Evolutionary conservation across 2,888 invertebrate species (phyloP), one percentile per base, ranked within the genome.

Genomic region (Mesochorus sp.): DNA sequence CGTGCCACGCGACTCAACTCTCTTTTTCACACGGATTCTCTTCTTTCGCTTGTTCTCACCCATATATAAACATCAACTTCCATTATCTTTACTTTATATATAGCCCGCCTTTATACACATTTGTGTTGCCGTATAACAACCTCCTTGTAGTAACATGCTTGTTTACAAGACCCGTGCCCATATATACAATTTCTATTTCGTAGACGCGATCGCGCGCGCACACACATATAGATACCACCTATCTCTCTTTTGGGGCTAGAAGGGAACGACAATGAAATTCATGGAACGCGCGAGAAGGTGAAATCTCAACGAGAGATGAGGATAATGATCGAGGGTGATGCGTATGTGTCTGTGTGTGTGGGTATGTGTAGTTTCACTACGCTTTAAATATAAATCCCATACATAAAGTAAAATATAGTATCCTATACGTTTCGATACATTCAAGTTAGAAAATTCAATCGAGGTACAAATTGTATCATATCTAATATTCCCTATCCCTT

Each of bases 21-120:
- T 82, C 84, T 66, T 81, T 80, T 84, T 84, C 84, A 81, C 84
- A 84, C 84, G 84, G 76, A 77, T 59, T 28, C 31, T 74, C 57
- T 53, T 55, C 57, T 57, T 6, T 47, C 14, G 42, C 44, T 6
- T 3, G 19, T 12, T 49, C 28, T 14, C 37, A 26, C 5, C 17
- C 37, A 37, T 49, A 26, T 51, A 17, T 28, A 61, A 10, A 26
- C 1, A 19, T 10, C 44, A 59, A 14, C 37, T 34, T 49, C 31
- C 17, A 51, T 76, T 68, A 24, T 62, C 37, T 55, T n/a, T n/a
- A 44, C 39, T 57, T 26, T 42, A 31, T 31, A 51, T 53, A 37
- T 61, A 49, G 26, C 4, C 6, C 4, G 34, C 5, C 10, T 47
- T 8, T 47, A 24, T 24, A 42, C 17, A 24, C 49, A 3, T 10